Evolutionary conservation across 2,113 vertebrate genomes (phyloP), one percentile per base, ranked within the genome.

Genomic region (Percina caprodes): DNA sequence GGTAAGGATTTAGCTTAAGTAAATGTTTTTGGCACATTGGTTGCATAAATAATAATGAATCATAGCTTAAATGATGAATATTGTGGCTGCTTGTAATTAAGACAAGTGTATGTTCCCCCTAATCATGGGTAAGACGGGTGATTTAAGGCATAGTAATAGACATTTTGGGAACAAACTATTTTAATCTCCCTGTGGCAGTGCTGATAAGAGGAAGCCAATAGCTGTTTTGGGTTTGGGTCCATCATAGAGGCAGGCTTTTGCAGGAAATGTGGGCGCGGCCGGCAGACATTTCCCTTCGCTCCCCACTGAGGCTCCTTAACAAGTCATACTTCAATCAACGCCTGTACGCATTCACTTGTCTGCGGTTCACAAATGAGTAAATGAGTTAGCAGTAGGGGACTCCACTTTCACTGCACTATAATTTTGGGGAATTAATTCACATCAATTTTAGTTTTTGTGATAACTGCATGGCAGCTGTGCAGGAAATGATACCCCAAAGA

Each of bases 371-470:
- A 88, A 88, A 92, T 92, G 78, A 88, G 67, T 82, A 76, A 92
- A 92, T 92, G 80, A 89, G 62, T 82, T 74, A 92, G 83, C 54
- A 67, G 68, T 21, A 39, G 56, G 58, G 65, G 56, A 73, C 56
- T 70, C 77, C 70, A 49, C 42, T 83, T 70, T 63, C 26, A 2
- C 80, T 58, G 74, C 82, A 67, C 85, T 89, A 61, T 92, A 84
- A 92, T 92, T 91, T 91, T 88, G 30, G 14, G 18, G 23, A 87
- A 90, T 89, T 81, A 86, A 91, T 89, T 86, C 54, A 66, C 61
- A 71, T 83, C 3, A 69, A 51, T 83, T 79, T 69, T 68, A 56
- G 77, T 89, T 88, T 81, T 59, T 5, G n/a, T 58, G 15, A 73
- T 78, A 83, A 62, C 14, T 33, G 48, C 46, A 74, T 24, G 61